Evolutionary conservation across 2,888 invertebrate species (phyloP).

Genomic region (Cerastis leucographa): DNA sequence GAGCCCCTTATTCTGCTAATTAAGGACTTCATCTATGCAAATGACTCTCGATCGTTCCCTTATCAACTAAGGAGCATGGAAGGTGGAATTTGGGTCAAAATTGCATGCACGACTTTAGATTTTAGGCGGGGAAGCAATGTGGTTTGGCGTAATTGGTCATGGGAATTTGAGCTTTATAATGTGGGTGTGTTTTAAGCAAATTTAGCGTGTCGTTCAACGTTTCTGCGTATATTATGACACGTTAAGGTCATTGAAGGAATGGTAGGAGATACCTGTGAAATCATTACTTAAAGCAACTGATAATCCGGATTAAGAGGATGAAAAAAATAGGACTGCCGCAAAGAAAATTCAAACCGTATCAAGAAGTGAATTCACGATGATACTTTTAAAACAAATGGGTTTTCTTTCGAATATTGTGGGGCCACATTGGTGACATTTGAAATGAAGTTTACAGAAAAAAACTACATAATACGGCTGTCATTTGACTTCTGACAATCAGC

Average conservation of each 20-base stretch:
- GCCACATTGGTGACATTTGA: background rate
- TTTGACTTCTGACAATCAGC: background rate
- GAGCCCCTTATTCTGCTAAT: constrained; percentile 82
- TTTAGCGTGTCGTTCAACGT: background rate
- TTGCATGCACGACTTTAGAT: constrained; percentile 14
- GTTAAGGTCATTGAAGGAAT: background rate
- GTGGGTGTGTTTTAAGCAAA: background rate
- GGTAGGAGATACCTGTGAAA: background rate
- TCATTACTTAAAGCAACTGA: background rate
- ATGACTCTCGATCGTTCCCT: constrained; percentile 25
- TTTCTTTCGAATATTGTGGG: background rate
- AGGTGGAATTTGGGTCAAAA: constrained; percentile 22
- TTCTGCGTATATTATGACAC: background rate
- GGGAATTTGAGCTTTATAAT: constrained; percentile 10
- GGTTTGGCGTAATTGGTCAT: constrained; percentile 2
- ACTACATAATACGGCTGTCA: background rate
- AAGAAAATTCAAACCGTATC: background rate
- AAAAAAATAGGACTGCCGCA: background rate
- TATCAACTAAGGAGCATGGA: constrained; percentile 19
- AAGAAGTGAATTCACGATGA: background rate
- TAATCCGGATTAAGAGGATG: background rate
- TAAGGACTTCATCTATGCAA: constrained; percentile 74
- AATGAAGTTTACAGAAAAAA: background rate
- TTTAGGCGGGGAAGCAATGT: constrained; percentile 7
- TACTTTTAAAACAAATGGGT: background rate